Base-by-base conservation (phyloP, 2,888 invertebrate species). In the Ormyrus thymus region DNA sequence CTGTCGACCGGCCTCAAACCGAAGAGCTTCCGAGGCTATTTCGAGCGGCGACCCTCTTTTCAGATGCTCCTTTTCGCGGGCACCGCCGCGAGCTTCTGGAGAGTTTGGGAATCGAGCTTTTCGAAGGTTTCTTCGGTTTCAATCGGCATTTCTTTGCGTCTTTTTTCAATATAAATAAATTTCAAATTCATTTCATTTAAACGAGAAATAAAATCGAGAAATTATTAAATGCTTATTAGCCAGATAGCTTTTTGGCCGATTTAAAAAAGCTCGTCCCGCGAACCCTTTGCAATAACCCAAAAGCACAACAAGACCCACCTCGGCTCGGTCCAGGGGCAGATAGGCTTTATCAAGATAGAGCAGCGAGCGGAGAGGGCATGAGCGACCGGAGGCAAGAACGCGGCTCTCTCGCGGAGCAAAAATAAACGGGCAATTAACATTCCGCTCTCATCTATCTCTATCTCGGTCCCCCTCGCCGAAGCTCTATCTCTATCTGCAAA, bases 371-470 rank as follows among this genome's bases (percentile, higher is more conserved):
- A 29, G 29, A 29, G 29, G 29, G 29, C 68, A 45, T 58, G 76
- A 70, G 10, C 51, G 76, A 76, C 58, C 76, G 58, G 64, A 62
- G 70, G 69, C 76, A 76, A 64, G 76, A 76, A 76, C 59, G 61
- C 61, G 9, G 58, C 29, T 29, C 15, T 13, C 48, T 50, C 56
- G 43, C 83, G 84, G 81, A 4, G 84, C 84, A 86, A 87, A 88
- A 87, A 88, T 88, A 87, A 87, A 87, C 86, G 77, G 85, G 86
- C 86, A 88, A 88, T 88, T 87, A 88, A 88, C 86, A 88, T 88
- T 88, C 87, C 86, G 82, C 84, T 85, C 84, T 85, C 86, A 85
- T 88, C 86, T 85, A 83, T 81, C 76, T 81, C 71, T 76, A 50
- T 75, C 59, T 70, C 43, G 50, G 11, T 43, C 29, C 29, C 29